Base-by-base conservation (phyloP, 64 coral and sea anemone genomes). In the Acropora tenuis region DNA sequence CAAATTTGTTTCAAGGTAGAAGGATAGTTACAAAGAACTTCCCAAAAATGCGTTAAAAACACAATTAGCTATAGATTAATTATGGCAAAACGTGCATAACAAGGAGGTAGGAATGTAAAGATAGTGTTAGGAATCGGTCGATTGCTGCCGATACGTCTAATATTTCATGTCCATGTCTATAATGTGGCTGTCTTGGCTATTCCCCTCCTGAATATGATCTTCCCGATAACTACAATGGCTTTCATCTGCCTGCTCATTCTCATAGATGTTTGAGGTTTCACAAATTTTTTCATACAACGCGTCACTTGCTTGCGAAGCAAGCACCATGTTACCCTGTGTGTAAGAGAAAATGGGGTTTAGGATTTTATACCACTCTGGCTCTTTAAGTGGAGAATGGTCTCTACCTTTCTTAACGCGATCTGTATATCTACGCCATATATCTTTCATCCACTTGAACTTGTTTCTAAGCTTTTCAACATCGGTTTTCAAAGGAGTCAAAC, bases 341-440 rank as follows among this genome's bases (percentile, higher is more conserved):
- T 78, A 30, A 30, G 30, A 30, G 30, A 30, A 30, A 30, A 77
- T 4, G 4, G 87, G 74, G 65, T 89, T 77, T 79, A 89, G 66
- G 42, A 89, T 89, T 17, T 2, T 60, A 59, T 79, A 89, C 88
- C 88, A 89, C 55, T 69, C 76, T 67, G 88, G 88, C 76, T 89
- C 88, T 4, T 68, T 2, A 68, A 89, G 48, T 11, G 75, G 74
- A 6, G 55, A 59, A 41, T 89, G 79, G 47, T 57, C 75, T 47
- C 75, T 89, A 5, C 49, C 75, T 66, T 30, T 89, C 74, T 89
- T 89, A 15, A 89, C 45, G 5, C 74, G 75, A 89, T 89, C 75
- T 19, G 88, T 78, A 48, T 63, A 89, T 78, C n/a, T 53, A 17
- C 55, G 49, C 88, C 88, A 72, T 1, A 2, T 1, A 1, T 55